phyloP scores from a whole-genome alignment of 2,797 vertebrate genomes.

The Intellagama lesueurii region DNA sequence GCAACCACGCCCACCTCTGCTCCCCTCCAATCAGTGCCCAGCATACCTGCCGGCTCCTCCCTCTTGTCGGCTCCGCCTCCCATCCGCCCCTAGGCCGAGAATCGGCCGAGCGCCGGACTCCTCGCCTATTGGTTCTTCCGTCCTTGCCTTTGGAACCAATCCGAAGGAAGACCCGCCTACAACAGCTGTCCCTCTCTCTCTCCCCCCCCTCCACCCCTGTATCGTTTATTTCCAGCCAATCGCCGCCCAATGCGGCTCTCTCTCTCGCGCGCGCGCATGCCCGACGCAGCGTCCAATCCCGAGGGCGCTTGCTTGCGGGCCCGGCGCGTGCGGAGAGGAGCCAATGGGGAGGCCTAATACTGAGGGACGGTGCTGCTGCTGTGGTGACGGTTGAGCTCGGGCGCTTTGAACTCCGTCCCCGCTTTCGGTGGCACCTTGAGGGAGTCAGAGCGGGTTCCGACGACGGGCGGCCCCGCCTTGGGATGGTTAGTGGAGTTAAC shows the following conservation, averaged over 20 bases:
- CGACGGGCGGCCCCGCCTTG: not conserved
- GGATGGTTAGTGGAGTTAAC: constrained; percentile 25
- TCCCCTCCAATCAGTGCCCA: not conserved
- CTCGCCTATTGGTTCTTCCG: constrained; percentile 47
- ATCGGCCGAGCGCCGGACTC: constrained; percentile 56
- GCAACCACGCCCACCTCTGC: not conserved
- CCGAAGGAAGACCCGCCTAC: rapidly evolving
- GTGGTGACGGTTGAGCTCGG: not conserved
- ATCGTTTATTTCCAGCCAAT: not conserved
- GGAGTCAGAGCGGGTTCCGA: rapidly evolving
- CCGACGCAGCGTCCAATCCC: not conserved
- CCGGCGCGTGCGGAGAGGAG: not conserved
- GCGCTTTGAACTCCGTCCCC: not conserved
- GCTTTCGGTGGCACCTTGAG: rapidly evolving
- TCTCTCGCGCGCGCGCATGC: not conserved
- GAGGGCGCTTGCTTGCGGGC: not conserved
- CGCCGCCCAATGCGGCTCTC: rapidly evolving
- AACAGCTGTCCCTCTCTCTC: rapidly evolving
- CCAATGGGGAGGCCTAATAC: constrained; percentile 26
- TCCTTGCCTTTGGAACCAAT: constrained; percentile 14
- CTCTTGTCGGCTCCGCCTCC: not conserved
- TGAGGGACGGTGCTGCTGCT: not conserved
- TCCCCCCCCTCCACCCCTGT: no score
- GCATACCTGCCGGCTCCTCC: rapidly evolving
- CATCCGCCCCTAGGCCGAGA: constrained; percentile 39